Conservation (phyloP, 2,888 invertebrate genomes). For the Dendrolimus houi region DNA sequence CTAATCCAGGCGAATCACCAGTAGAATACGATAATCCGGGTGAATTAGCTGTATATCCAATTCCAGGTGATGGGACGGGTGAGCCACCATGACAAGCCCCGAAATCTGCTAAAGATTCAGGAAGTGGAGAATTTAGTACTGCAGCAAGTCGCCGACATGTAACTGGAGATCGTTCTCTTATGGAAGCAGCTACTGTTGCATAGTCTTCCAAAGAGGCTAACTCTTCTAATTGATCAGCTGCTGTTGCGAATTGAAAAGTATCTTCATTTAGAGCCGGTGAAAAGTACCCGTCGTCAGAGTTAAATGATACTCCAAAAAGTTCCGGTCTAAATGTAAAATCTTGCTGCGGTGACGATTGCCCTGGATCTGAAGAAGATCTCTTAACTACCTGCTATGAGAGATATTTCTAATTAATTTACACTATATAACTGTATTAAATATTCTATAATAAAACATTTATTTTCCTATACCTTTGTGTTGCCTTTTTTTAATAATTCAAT, state of each 20-base stretch:
- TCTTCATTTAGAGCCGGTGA: constrained; percentile 84
- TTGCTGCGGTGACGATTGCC: constrained; percentile 76
- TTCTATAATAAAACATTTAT: not conserved
- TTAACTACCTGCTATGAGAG: constrained; percentile 76
- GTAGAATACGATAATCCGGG: constrained; percentile 89
- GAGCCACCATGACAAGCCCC: constrained; percentile 84
- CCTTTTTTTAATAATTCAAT: constrained; percentile 87
- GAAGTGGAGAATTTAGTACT: constrained; percentile 85
- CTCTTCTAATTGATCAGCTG: constrained; percentile 79
- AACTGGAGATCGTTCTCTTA: constrained; percentile 75
- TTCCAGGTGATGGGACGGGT: constrained; percentile 70
- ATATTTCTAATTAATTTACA: constrained; percentile 1
- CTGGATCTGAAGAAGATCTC: constrained; percentile 84
- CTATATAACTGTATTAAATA: constrained; percentile 2
- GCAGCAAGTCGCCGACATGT: constrained; percentile 84
- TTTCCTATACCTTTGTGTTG: constrained; percentile 64
- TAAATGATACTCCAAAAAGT: constrained; percentile 79
- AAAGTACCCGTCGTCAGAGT: constrained; percentile 79
- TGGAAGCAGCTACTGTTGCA: constrained; percentile 73
- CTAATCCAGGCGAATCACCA: constrained; percentile 60
- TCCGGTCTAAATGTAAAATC: constrained; percentile 78
- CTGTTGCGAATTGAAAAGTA: constrained; percentile 80
- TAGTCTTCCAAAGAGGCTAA: constrained; percentile 79
- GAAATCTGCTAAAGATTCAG: constrained; percentile 88
- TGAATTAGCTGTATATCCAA: constrained; percentile 58